Conservation (phyloP, 1,140 invertebrate species). For the Macrosteles quadrilineatus region DNA sequence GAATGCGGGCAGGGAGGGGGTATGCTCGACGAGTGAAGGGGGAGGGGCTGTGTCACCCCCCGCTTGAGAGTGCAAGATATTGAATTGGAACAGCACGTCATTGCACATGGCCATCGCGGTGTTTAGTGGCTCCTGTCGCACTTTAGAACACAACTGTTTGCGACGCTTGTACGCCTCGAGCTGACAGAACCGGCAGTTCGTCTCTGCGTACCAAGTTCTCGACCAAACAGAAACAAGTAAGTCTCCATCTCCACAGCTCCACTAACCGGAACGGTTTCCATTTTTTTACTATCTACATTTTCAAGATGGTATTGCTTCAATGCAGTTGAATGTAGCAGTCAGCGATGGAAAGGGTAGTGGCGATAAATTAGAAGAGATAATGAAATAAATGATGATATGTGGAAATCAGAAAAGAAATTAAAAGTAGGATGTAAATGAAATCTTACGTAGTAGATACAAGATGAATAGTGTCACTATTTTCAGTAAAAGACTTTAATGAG, state of each 20-base stretch:
- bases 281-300: not conserved
- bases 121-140: not conserved
- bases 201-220: slow-evolving; percentile 27
- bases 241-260: not conserved
- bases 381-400: too few relatives aligned
- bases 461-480: too few relatives aligned
- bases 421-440: too few relatives aligned
- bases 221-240: not conserved
- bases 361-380: too few relatives aligned
- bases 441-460: too few relatives aligned
- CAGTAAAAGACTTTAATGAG: too few relatives aligned
- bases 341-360: too few relatives aligned
- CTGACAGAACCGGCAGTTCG: slow-evolving; percentile 15
- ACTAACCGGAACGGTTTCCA: slow-evolving; percentile 10
- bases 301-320: too few relatives aligned
- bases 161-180: slow-evolving; percentile 10
- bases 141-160: slow-evolving; percentile 3
- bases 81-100: slow-evolving; percentile 22
- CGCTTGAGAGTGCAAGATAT: slow-evolving; percentile 4
- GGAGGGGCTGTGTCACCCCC: not conserved
- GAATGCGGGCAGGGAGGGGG: not conserved
- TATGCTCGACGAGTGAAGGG: not conserved
- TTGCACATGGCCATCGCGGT: not conserved
- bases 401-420: too few relatives aligned
- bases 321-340: too few relatives aligned